Evolutionary conservation across 2,797 vertebrate genomes (phyloP).

Genomic region (Pseudochirops corinnae): DNA sequence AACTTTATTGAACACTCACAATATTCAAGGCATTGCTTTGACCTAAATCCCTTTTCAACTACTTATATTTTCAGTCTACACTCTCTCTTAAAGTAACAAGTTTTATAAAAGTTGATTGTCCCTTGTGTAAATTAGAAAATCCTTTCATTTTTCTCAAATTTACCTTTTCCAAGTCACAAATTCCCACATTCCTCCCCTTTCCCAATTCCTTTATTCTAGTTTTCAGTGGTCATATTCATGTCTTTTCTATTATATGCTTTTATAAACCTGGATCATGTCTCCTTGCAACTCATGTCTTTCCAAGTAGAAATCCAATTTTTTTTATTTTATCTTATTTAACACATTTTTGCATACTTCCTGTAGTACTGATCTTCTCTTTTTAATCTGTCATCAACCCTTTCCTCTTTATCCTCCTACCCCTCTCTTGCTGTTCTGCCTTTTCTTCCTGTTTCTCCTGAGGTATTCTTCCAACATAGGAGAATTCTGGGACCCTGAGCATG

Average conservation of each 20-base stretch:
- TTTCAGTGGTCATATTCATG: conserved; percentile 27
- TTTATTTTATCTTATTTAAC: conserved; percentile 46
- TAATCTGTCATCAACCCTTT: background rate
- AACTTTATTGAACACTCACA: background rate
- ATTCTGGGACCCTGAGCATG: conserved; percentile 41
- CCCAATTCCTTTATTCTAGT: conserved; percentile 31
- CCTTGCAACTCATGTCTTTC: conserved; percentile 53
- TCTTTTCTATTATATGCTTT: conserved; percentile 45
- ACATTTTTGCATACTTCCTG: conserved; percentile 35
- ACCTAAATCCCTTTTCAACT: conserved; percentile 12
- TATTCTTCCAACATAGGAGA: conserved; percentile 66
- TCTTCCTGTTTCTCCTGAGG: conserved; percentile 59
- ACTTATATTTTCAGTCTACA: conserved; percentile 29
- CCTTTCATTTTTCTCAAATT: conserved; percentile 26
- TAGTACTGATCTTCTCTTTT: conserved; percentile 47
- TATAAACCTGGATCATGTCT: conserved; percentile 37
- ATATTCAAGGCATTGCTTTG: background rate
- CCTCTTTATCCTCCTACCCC: background rate
- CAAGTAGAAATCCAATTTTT: conserved; percentile 5
- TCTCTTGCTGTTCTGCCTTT: conserved; percentile 46
- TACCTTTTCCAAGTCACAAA: conserved; percentile 17
- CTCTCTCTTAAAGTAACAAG: background rate
- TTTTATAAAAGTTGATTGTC: conserved; percentile 19
- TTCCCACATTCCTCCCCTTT: background rate
- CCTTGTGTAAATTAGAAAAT: background rate